phyloP scores from a whole-genome alignment of 2,797 vertebrate species.

The Sebastes cheni region DNA sequence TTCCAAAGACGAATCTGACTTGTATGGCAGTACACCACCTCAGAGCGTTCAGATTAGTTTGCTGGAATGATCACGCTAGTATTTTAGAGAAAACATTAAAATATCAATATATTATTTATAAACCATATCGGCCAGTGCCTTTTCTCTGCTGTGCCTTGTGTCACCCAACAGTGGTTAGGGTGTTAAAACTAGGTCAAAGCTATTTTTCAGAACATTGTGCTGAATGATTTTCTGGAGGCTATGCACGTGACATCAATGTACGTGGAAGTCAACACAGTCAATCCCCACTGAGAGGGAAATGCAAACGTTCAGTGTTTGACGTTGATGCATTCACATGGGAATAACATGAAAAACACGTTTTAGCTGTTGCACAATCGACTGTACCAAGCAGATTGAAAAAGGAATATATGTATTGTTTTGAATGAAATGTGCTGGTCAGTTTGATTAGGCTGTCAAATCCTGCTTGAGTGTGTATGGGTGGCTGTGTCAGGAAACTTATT shows the following conservation, averaged over 20 bases:
- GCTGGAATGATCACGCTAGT: too few species aligned
- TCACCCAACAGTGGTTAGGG: background rate
- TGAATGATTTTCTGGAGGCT: background rate
- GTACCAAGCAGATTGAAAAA: background rate
- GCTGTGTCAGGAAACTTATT: background rate
- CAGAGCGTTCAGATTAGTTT: too few species aligned
- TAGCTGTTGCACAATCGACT: background rate
- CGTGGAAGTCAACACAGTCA: background rate
- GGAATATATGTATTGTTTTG: background rate
- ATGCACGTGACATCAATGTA: background rate
- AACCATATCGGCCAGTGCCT: too few species aligned
- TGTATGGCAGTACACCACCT: too few species aligned
- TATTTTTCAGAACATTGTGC: background rate
- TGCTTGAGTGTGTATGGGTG: background rate
- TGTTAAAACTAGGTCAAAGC: background rate
- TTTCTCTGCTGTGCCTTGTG: background rate
- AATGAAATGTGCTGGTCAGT: background rate
- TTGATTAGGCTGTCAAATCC: background rate
- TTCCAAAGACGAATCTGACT: too few species aligned
- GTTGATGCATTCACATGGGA: background rate
- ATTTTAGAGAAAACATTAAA: too few species aligned
- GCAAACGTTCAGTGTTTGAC: background rate
- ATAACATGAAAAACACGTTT: background rate
- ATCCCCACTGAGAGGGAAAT: background rate
- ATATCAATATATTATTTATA: too few species aligned